Percentiles rank a stretch among this genome's conserved stretches.
Conservation (phyloP, 2,888 invertebrate genomes). For the Napeogenes inachia region DNA sequence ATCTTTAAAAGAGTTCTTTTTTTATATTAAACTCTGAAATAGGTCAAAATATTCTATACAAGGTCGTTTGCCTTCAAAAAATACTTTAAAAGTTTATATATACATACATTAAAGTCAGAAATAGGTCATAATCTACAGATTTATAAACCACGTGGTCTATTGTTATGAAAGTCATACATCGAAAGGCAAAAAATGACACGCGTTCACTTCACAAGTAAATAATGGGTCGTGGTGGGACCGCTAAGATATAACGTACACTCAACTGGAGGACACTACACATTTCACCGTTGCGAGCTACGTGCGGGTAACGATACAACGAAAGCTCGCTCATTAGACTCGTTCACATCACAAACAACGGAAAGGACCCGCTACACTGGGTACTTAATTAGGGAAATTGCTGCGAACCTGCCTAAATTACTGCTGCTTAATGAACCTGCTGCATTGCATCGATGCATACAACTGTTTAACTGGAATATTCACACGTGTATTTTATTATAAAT, state of each 20-base stretch:
- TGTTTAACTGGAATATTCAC: slow-evolving; percentile 1
- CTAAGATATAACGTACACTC: slow-evolving; percentile 25
- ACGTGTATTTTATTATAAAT: slow-evolving; percentile 3
- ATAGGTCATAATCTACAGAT: no score
- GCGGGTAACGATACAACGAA: slow-evolving; percentile 35
- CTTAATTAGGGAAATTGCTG: slow-evolving; percentile 69
- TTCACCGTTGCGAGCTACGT: slow-evolving; percentile 35
- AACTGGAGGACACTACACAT: slow-evolving; percentile 36
- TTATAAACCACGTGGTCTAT: neutral
- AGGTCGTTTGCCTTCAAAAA: no score
- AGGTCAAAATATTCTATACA: no score
- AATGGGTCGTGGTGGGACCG: slow-evolving; percentile 17
- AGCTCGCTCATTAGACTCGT: slow-evolving; percentile 44
- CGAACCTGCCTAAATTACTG: slow-evolving; percentile 52
- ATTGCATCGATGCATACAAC: slow-evolving; percentile 12
- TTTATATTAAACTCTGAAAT: no score
- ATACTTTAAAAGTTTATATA: no score
- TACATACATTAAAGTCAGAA: no score
- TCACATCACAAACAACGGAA: slow-evolving; percentile 49
- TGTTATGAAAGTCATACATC: neutral
- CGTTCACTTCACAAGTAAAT: slow-evolving; percentile 10
- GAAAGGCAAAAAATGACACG: neutral
- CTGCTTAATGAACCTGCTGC: slow-evolving; percentile 30
- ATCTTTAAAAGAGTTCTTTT: no score
- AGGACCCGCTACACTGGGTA: slow-evolving; percentile 44